Base-by-base conservation (phyloP, 2,888 invertebrate species). In the Pterostichus madidus region DNA sequence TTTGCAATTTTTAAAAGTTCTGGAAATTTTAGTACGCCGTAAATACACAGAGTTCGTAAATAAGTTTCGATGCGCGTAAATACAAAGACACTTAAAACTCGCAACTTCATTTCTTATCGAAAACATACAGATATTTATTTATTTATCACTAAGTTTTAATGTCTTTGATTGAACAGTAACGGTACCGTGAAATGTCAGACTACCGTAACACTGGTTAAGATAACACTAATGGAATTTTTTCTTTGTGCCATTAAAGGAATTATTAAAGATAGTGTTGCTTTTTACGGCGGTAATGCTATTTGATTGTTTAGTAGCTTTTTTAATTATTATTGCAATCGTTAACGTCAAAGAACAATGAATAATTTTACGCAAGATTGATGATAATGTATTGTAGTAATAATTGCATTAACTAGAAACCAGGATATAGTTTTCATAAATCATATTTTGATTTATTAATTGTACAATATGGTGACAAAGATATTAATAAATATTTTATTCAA, bases 1-100 rank as follows among this genome's bases (percentile, higher is more conserved):
- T 64, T 64, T 35, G 32, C 64, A 64, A 64, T 64, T 64, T 64
- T 64, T 64, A 64, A 64, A 64, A 64, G 64, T 64, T 64, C 64
- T 64, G 64, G 64, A 64, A 64, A 64, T 64, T 64, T 64, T 64
- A 64, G 32, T 39, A 35, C 64, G 32, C 31, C 64, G 35, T 64
- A 39, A 64, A 64, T 39, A 35, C 64, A 35, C 64, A n/a, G 7
- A 49, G 59, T 59, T 59, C 59, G 59, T 31, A 59, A 31, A 56
- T 56, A 56, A 24, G 24, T 24, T 24, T 24, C 5, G 7, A 59
- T 10, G 59, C 31, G 59, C 17, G 31, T 31, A 59, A 59, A 59
- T 24, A 31, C 17, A 31, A 24, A 17, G 59, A 59, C 31, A 56
- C 17, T 56, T 56, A 13, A 56, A 56, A 17, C 13, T 56, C 13